Base-by-base conservation (phyloP, 2,113 vertebrate species). In the Paratilapia polleni region DNA sequence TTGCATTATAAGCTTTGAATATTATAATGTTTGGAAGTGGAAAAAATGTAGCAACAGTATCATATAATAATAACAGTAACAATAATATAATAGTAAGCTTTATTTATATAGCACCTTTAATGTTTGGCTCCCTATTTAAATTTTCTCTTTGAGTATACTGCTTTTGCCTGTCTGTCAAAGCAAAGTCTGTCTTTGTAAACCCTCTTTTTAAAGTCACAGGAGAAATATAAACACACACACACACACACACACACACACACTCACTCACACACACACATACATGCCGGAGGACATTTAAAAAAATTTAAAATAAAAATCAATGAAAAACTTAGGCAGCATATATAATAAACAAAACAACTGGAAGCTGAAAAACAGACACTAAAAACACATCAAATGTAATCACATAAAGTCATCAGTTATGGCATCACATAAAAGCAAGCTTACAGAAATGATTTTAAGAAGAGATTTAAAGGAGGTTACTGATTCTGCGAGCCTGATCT, bases 351-450 rank as follows among this genome's bases (percentile, higher is more conserved):
- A 1, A 31, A 1, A 52, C 24, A 31, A 28, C 43, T 70, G 19
- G 24, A 49, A 70, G 66, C 15, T 52, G 26, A 7, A 12, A 12
- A 70, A 19, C 64, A 60, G 8, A 17, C 26, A 0, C 14, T 49
- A 43, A 2, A 70, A 70, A 70, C 66, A 70, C 43, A 8, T 3
- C 24, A 31, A 10, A 52, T 38, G 34, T n/a, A 0, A 4, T 70
- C 41, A 28, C 0, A 8, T 49, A 19, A 70, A 49, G 22, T 26
- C 24, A 49, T 70, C 6, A 28, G 24, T 70, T 0, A 1, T 31
- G 20, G 20, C 47, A 8, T 8, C 20, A 20, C 0, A 20, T 73
- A 31, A 52, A 70, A 3, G 43, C 15, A 70, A 70, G 17, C 28
- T 17, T 52, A 28, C 11, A 26, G 9, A 49, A 0, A 49, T 70